Base-by-base conservation (phyloP, 2,113 vertebrate genomes). In the Mormyrus lacerda region DNA sequence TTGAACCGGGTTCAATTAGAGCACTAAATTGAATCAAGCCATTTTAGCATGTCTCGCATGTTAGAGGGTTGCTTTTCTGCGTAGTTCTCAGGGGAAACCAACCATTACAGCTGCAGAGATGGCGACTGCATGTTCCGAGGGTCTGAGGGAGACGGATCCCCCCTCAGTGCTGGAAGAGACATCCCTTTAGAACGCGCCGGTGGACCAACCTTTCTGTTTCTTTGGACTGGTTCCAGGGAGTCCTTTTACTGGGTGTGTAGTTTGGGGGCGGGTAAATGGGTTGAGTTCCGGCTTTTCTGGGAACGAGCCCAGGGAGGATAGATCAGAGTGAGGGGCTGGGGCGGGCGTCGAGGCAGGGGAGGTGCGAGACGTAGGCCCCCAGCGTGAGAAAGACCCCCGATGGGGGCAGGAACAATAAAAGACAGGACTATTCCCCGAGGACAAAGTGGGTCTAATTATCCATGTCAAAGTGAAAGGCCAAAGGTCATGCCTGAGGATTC, bases 381-480 rank as follows among this genome's bases (percentile, higher is more conserved):
- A 89, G 83, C 84, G 58, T 85, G 83, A 89, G 83, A 89, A 85
- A 86, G 58, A 58, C 89, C 55, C 31, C 53, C 35, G 1, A 1
- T 27, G 27, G 48, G 82, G 83, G 55, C 21, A 69, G 58, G 89
- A 89, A 61, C 53, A 39, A 86, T 47, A 86, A 48, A 69, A 85
- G n/a, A n/a, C 42, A 65, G 17, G 27, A 3, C n/a, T 19, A 42
- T 50, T 85, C 89, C 82, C 89, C 44, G 13, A 61, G 83, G 58
- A 86, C 17, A 55, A 44, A 65, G 42, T 21, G 83, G 83, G 31
- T 85, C 39, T 89, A 31, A 82, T 79, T 89, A 39, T 83, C 61
- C 48, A n/a, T 88, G 44, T 69, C n/a, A 35, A 39, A 85, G 79
- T 42, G 73, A 83, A 35, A 82, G 73, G 50, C 17, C 50, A 51